These are phyloP conservation scores for Phthorimaea operculella DNA, from an alignment of 1,140 invertebrate genomes.

Conservation along the genomic window DNA sequence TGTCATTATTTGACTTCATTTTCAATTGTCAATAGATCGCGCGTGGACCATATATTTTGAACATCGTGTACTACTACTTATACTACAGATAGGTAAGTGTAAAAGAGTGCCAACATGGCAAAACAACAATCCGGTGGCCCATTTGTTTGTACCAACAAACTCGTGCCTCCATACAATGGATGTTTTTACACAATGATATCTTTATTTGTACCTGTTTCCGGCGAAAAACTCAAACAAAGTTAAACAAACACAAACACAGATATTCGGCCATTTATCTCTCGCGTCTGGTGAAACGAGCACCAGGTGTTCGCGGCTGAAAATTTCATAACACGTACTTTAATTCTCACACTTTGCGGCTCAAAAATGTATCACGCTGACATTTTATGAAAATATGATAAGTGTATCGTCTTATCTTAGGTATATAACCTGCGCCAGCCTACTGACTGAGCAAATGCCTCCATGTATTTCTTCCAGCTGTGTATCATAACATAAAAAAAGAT, in stretches of 20 bases:
- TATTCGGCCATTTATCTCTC: conserved; percentile 1
- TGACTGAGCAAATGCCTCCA: too few relatives aligned
- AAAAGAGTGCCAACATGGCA: too few relatives aligned
- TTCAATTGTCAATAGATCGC: too few relatives aligned
- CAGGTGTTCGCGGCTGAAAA: conserved; percentile 5
- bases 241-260: conserved; percentile 5
- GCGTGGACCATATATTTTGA: too few relatives aligned
- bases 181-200: conserved; percentile 2
- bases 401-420: too few relatives aligned
- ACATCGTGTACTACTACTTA: too few relatives aligned
- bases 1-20: too few relatives aligned
- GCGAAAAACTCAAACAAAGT: conserved; percentile 1
- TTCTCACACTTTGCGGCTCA: conserved; percentile 4
- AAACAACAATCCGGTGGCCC: too few relatives aligned
- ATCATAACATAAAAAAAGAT: too few relatives aligned
- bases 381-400: not conserved
- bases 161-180: not conserved
- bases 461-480: too few relatives aligned
- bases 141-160: not conserved
- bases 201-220: conserved; percentile 5
- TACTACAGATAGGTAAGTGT: too few relatives aligned
- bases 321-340: conserved; percentile 7
- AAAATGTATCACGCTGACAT: not conserved
- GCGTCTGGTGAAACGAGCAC: not conserved
- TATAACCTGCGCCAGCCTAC: too few relatives aligned